Conservation (phyloP, 2,113 vertebrate species). For the Odocoileus virginianus region DNA sequence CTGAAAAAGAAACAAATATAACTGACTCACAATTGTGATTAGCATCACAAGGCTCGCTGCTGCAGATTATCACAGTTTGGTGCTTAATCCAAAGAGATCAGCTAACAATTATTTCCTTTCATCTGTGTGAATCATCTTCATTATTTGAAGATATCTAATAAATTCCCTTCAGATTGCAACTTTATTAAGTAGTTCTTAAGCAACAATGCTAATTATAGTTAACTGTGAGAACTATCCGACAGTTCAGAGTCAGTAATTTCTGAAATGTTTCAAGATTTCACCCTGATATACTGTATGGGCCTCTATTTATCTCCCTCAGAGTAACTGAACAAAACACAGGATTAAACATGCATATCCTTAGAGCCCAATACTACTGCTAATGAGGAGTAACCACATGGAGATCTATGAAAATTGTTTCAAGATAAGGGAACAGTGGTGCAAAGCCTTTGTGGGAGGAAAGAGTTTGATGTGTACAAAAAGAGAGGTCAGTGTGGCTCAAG, state of each 20-base stretch:
- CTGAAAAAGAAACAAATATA: background rate
- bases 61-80: background rate
- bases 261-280: background rate
- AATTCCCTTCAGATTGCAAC: constrained; percentile 19
- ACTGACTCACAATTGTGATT: background rate
- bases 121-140: background rate
- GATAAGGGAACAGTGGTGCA: background rate
- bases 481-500: background rate
- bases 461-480: background rate
- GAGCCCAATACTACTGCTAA: background rate
- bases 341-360: background rate
- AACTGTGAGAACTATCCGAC: background rate
- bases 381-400: background rate
- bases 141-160: background rate
- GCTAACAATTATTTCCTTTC: background rate
- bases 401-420: background rate
- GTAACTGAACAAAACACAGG: background rate
- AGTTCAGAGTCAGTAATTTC: background rate
- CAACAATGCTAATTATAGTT: background rate
- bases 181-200: constrained; percentile 36
- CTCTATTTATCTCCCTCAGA: background rate
- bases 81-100: background rate
- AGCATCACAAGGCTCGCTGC: background rate
- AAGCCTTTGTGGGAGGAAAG: background rate
- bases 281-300: background rate